Evolutionary conservation across 2,888 invertebrate genomes (phyloP), one percentile per base, ranked within the genome.

Genomic region (Euspilapteryx auroguttella): DNA sequence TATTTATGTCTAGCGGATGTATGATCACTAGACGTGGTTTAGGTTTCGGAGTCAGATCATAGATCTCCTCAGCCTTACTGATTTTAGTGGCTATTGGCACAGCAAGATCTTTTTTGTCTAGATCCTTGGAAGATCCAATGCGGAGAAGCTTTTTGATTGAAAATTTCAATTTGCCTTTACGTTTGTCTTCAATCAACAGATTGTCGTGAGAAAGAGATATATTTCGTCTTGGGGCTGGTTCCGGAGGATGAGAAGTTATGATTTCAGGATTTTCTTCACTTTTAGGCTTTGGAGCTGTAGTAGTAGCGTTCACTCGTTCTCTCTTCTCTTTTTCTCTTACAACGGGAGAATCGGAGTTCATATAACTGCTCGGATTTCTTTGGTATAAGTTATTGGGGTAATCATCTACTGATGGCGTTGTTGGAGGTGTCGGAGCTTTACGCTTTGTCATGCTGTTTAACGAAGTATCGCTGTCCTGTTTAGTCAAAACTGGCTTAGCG

Each of bases 1-100:
- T 87, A 54, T 90, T 90, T 33, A 92, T 79, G 47, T 93, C 92
- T 41, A 89, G 75, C 9, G 93, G 93, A 76, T 93, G 93, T 35
- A 93, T 90, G 40, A 93, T 93, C 34, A 92, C 89, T 13, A 91
- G 73, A 10, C 89, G 80, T 2, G 87, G 87, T 46, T 87, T 88
- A 4, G 82, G 80, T 44, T 81, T 79, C 5, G 81, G 81, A 12
- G 79, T 77, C 27, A 77, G 58, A 24, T 80, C 79, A 31, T 63
- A 69, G 17, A 79, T 66, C 34, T 82, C 81, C 36, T 82, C 81
- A 27, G 51, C 47, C 45, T 77, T 79, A 1, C 79, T 73, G 24
- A 79, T 57, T 34, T 81, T 81, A 9, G 63, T 44, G 3, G 65
- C 51, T 21, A 62, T 45, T 9, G 66, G 51, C 1, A 77, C 54